These are phyloP conservation scores for Nephotettix cincticeps DNA, from an alignment of 1,140 invertebrate species.

Conservation along the genomic window DNA sequence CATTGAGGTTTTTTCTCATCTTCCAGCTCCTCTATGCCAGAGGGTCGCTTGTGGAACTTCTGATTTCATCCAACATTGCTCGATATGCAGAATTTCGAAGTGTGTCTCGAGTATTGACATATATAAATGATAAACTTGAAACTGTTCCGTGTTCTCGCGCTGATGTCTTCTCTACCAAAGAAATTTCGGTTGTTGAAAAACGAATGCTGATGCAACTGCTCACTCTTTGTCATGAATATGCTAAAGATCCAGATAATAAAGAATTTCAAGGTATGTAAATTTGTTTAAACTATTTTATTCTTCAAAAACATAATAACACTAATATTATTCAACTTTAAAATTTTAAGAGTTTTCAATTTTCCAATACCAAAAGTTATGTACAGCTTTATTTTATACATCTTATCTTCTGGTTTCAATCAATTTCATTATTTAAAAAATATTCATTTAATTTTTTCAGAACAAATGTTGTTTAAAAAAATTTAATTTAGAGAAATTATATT, in stretches of 20 bases:
- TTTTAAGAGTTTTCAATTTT: too few species aligned
- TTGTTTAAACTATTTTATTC: too few species aligned
- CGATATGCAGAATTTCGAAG: slow-evolving; percentile 94
- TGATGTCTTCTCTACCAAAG: slow-evolving; percentile 92
- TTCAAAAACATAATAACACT: too few species aligned
- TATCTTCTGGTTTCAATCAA: too few species aligned
- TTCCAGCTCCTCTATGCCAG: slow-evolving; percentile 73
- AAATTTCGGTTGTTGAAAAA: slow-evolving; percentile 89
- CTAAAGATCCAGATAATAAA: slow-evolving; percentile 60
- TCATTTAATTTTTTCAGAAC: too few species aligned
- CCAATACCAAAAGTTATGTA: too few species aligned
- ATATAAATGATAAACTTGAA: slow-evolving; percentile 64
- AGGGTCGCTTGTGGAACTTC: slow-evolving; percentile 85
- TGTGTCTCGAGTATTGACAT: slow-evolving; percentile 85
- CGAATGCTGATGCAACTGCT: slow-evolving; percentile 94
- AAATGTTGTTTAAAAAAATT: too few species aligned
- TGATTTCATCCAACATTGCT: slow-evolving; percentile 94
- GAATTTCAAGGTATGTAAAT: slow-evolving; percentile 68
- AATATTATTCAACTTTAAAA: too few species aligned
- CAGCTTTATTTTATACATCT: too few species aligned
- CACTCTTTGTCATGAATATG: slow-evolving; percentile 76
- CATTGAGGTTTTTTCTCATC: too few species aligned
- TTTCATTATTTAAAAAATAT: too few species aligned
- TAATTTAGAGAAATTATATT: too few species aligned
- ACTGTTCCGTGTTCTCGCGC: slow-evolving; percentile 90